Percentiles rank a stretch among this genome's conserved stretches.
Evolutionary conservation across 1,140 invertebrate genomes (phyloP).

Genomic region (Zaprionus ornatus): DNA sequence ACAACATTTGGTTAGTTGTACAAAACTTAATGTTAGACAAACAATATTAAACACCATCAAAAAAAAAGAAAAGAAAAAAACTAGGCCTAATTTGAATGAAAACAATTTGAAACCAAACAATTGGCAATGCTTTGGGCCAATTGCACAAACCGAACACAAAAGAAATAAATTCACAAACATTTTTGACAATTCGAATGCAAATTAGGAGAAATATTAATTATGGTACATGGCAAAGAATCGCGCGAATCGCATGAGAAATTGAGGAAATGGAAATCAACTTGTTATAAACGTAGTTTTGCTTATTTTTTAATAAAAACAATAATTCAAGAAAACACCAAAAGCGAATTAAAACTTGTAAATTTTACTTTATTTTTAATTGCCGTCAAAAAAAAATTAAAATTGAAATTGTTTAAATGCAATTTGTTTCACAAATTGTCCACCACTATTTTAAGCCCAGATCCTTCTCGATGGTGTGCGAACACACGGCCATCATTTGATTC

Average conservation of each 20-base stretch:
- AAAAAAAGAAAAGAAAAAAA: conserved; percentile 44
- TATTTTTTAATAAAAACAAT: conserved; percentile 84
- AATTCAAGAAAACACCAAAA: conserved; percentile 67
- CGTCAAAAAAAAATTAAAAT: conserved; percentile 25
- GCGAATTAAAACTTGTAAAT: conserved; percentile 12
- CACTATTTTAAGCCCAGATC: conserved; percentile 86
- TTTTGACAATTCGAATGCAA: conserved; percentile 52
- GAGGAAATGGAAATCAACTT: conserved; percentile 77
- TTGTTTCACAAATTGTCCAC: background rate
- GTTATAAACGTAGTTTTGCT: conserved; percentile 84
- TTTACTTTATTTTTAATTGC: conserved; percentile 7
- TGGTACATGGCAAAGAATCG: conserved; percentile 17
- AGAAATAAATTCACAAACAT: conserved; percentile 27
- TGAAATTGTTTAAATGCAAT: conserved; percentile 21
- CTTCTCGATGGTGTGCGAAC: conserved; percentile 89
- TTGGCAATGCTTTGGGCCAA: conserved; percentile 51
- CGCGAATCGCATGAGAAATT: conserved; percentile 49
- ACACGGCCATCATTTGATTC: conserved; percentile 92
- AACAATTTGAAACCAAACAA: conserved; percentile 18
- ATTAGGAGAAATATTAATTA: conserved; percentile 41
- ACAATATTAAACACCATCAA: conserved; percentile 4
- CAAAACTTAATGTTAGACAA: conserved; percentile 62
- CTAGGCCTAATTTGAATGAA: conserved; percentile 12
- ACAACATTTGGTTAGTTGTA: conserved; percentile 73
- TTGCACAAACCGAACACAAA: conserved; percentile 41